These are phyloP conservation scores for Nothobranchius kuhntae DNA, from an alignment of 2,113 vertebrate species.

Conservation along the genomic window DNA sequence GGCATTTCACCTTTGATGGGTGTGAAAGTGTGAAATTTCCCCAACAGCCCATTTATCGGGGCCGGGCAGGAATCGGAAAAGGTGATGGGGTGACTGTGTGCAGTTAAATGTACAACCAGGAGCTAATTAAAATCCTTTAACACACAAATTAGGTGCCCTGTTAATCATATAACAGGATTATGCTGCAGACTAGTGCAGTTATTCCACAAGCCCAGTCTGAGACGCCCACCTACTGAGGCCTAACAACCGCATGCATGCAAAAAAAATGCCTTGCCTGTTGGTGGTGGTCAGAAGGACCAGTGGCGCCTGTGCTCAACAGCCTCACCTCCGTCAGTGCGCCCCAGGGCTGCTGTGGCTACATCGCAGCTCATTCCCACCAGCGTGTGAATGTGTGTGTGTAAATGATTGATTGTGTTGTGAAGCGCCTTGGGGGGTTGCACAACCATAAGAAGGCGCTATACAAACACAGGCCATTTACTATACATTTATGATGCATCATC, in stretches of 20 bases:
- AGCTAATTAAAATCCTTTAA: constrained; percentile 21
- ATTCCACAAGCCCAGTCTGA: neutral
- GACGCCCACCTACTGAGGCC: constrained; percentile 19
- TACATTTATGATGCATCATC: constrained; percentile 42
- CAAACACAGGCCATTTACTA: too few species aligned
- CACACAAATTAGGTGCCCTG: constrained; percentile 2
- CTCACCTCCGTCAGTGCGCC: too few species aligned
- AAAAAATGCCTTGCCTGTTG: too few species aligned
- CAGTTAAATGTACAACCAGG: constrained; percentile 13
- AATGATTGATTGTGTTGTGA: too few species aligned
- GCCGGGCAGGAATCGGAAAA: neutral
- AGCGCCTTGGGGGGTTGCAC: too few species aligned
- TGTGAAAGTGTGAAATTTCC: constrained; percentile 16
- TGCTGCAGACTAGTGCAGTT: constrained; percentile 19
- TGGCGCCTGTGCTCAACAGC: too few species aligned
- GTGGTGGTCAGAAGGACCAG: too few species aligned
- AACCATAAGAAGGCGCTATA: too few species aligned
- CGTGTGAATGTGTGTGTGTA: too few species aligned
- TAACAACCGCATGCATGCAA: too few species aligned
- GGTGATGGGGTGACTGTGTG: constrained; percentile 17
- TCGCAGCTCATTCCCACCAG: too few species aligned
- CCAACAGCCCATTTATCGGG: constrained; percentile 8
- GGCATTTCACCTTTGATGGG: constrained; percentile 6
- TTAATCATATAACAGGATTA: constrained; percentile 7
- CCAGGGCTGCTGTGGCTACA: too few species aligned